A percentile compares a stretch with the other conserved stretches of the same genome.
phyloP scores from a whole-genome alignment of 2,113 vertebrate species.

The Bambusicola thoracicus region DNA sequence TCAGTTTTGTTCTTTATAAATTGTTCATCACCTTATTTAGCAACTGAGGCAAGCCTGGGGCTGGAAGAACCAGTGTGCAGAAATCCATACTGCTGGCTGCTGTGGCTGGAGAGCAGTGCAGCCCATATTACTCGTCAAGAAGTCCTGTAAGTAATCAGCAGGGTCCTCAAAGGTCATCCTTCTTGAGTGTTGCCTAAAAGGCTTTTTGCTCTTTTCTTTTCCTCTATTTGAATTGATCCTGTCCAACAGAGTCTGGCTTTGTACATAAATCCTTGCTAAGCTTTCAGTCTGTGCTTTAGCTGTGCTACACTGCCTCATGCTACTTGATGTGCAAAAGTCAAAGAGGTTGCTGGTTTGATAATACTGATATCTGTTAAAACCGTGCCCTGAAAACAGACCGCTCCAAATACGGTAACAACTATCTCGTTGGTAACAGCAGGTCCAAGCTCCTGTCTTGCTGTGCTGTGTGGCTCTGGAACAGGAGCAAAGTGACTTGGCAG shows the following conservation, averaged over 20 bases:
- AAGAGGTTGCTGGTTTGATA: not conserved
- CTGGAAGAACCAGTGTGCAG: not conserved
- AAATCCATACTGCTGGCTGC: constrained; percentile 21
- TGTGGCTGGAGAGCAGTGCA: not conserved
- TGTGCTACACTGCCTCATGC: not conserved
- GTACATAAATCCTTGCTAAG: constrained; percentile 42
- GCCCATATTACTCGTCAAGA: constrained; percentile 53
- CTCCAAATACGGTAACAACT: not conserved
- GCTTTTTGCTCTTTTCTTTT: constrained; percentile 38
- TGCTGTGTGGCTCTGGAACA: not conserved
- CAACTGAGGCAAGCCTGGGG: not conserved
- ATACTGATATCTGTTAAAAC: not conserved
- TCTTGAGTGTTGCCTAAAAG: constrained; percentile 49
- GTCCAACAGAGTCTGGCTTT: constrained; percentile 33
- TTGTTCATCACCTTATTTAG: not conserved
- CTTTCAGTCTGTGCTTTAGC: not conserved
- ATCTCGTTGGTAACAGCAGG: not conserved
- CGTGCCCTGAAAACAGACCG: not conserved
- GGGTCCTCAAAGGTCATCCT: constrained; percentile 54
- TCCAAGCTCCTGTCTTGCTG: not conserved
- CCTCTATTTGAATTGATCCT: constrained; percentile 42
- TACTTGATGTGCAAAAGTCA: not conserved
- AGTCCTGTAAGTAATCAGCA: constrained; percentile 59
- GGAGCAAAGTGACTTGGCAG: not conserved
- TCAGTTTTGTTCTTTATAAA: not conserved